Evolutionary conservation across 2,888 invertebrate genomes (phyloP), one percentile per base, ranked within the genome.

Genomic region (Clitarchus hookeri): DNA sequence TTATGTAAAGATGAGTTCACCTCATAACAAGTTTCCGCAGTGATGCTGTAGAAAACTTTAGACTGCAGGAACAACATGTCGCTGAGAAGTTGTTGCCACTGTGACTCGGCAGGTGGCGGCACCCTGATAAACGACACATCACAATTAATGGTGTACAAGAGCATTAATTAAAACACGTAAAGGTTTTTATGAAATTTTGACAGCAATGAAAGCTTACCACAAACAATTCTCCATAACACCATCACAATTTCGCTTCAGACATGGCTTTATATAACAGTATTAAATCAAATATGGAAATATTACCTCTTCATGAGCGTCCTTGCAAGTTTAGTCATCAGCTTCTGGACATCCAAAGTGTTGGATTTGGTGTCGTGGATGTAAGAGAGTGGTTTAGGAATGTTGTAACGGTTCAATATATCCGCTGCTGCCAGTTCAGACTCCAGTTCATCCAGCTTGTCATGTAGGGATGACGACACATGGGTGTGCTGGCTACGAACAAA

Each of bases 61-160:
- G 93, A 91, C 88, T 95, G 95, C 85, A 96, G 91, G 85, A 94
- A 93, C 84, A 95, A 91, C 88, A 96, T 92, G 88, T 96, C 95
- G 88, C 93, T 93, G 48, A 96, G 91, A n/a, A 96, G 91, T 87
- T 93, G 92, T 86, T 94, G 93, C 96, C 96, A 96, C 86, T 94
- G 93, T 26, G 91, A 90, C 87, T 93, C 92, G 86, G 90, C 91
- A 86, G 92, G 90, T 36, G 91, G 89, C 44, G 92, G 91, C 85
- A 89, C 88, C 87, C 91, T 91, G 87, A 86, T 89, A 87, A 44
- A 44, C 9, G 25, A 53, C 65, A 65, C 6, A 65, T 19, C 8
- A n/a, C 11, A 65, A 65, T 65, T 23, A 65, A 65, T 65, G 16
- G 23, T 26, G 36, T n/a, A 48, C 27, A 12, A 6, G 44, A 36